phyloP scores from a whole-genome alignment of 2,113 vertebrate genomes.

The Puffinus mauretanicus region DNA sequence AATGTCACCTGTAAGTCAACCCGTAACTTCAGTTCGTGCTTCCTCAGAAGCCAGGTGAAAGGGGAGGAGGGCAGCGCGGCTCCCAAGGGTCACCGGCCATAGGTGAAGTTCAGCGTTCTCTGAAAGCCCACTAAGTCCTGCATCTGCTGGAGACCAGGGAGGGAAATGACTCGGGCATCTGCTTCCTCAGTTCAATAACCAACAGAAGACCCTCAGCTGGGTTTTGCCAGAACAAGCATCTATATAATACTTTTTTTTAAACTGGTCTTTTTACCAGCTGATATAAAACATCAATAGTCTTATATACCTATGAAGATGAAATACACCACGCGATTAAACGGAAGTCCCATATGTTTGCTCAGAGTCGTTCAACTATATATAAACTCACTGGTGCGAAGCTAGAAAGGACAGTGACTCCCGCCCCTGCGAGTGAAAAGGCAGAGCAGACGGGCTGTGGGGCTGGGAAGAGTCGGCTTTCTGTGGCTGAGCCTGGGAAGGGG shows the following conservation, averaged over 20 bases:
- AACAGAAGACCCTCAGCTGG: neutral
- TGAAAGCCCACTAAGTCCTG: rapidly evolving
- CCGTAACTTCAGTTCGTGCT: rapidly evolving
- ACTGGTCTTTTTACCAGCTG: neutral
- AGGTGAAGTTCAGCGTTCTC: neutral
- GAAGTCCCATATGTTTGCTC: neutral
- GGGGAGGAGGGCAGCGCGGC: neutral
- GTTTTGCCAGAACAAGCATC: neutral
- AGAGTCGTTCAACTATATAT: neutral
- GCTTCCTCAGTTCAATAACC: neutral
- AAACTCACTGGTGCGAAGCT: neutral
- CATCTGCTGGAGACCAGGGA: neutral
- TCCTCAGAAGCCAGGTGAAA: neutral
- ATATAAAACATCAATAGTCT: neutral
- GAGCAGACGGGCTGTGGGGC: neutral
- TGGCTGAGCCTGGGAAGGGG: neutral
- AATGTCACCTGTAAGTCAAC: neutral
- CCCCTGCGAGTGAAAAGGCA: rapidly evolving
- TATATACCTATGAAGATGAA: neutral
- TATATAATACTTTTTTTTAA: neutral
- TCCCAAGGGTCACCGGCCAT: rapidly evolving
- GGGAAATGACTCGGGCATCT: rapidly evolving
- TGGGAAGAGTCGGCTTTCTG: neutral
- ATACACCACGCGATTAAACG: rapidly evolving
- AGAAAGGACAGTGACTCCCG: neutral